These are phyloP conservation scores for Stegastes partitus DNA, from an alignment of 2,113 vertebrate genomes.

Conservation along the genomic window DNA sequence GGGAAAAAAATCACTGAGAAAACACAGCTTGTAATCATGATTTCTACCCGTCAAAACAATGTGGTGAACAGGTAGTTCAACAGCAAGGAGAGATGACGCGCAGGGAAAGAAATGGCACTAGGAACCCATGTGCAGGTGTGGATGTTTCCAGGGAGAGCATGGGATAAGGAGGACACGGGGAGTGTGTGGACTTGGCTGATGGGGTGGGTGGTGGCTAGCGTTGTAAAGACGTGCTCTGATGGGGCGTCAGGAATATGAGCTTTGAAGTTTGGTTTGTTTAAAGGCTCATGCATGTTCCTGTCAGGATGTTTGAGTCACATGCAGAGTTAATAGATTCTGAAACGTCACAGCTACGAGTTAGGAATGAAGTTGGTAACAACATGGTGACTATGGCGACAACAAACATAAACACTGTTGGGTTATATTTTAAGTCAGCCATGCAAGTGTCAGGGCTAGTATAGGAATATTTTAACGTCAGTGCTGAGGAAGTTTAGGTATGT, in stretches of 20 bases:
- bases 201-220: conserved; percentile 59
- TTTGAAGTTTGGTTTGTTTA: conserved; percentile 1
- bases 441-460: conserved; percentile 3
- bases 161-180: conserved; percentile 63
- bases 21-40: conserved; percentile 62
- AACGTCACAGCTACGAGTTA: conserved; percentile 33
- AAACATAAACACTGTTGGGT: conserved; percentile 13
- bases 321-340: conserved; percentile 47
- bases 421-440: conserved; percentile 12
- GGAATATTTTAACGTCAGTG: background rate
- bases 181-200: conserved; percentile 63
- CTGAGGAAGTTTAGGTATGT: background rate
- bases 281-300: conserved; percentile 59
- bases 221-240: conserved; percentile 80
- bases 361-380: background rate
- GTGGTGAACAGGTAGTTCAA: conserved; percentile 74
- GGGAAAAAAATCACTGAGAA: conserved; percentile 27
- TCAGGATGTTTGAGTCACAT: conserved; percentile 45
- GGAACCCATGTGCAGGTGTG: conserved; percentile 78
- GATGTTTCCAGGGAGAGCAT: conserved; percentile 84
- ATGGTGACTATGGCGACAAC: background rate
- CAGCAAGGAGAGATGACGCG: conserved; percentile 40
- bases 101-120: conserved; percentile 34
- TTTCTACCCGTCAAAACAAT: conserved; percentile 45
- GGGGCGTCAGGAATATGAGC: conserved; percentile 62